phyloP scores from a whole-genome alignment of 2,113 vertebrate genomes.

The Myrmophylax atrothorax region DNA sequence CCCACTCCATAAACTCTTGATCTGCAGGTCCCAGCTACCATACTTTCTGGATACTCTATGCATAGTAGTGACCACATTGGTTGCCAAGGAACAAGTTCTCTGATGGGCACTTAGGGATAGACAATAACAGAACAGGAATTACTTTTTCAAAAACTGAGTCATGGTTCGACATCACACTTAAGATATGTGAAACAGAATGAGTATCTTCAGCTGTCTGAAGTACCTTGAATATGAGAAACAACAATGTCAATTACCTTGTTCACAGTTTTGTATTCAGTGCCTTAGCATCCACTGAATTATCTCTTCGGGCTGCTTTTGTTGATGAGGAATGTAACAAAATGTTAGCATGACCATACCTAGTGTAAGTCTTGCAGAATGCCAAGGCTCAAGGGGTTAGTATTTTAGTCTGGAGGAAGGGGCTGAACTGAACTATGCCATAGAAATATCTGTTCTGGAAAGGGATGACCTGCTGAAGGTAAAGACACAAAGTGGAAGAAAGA shows the following conservation, averaged over 20 bases:
- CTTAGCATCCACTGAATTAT: neutral
- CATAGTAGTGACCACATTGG: neutral
- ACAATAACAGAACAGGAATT: neutral
- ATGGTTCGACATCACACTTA: neutral
- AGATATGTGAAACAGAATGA: neutral
- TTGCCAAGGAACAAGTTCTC: neutral
- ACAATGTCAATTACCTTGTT: neutral
- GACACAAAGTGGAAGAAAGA: neutral
- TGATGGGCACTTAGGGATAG: neutral
- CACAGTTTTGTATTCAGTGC: neutral
- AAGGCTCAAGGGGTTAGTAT: neutral
- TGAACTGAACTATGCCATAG: neutral
- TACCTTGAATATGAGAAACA: neutral
- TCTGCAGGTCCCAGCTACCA: neutral
- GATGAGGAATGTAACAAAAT: neutral
- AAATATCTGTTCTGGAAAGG: neutral
- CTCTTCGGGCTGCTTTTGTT: neutral
- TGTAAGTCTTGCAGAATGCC: fast-evolving
- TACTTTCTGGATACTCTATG: fast-evolving
- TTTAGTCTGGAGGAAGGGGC: neutral
- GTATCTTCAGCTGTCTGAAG: neutral
- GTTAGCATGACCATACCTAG: fast-evolving
- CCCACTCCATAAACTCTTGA: neutral
- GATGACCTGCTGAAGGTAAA: neutral
- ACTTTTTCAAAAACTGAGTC: neutral